phyloP scores from a whole-genome alignment of 2,797 vertebrate species.

The Vipera latastei region DNA sequence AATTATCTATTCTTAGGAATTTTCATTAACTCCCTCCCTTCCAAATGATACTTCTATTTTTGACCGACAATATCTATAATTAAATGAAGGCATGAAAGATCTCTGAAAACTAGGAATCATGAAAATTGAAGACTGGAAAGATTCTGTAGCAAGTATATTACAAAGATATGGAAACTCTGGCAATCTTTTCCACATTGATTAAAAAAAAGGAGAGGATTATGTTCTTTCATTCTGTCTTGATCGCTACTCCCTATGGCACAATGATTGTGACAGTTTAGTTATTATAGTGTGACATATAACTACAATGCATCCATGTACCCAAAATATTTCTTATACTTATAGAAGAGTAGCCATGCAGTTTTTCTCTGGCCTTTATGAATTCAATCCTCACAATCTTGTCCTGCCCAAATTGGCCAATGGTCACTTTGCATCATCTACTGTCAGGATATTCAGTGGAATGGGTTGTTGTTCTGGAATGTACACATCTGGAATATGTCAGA shows the following conservation, averaged over 20 bases:
- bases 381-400: not conserved
- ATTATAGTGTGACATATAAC: conserved; percentile 16
- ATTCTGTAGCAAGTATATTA: conserved; percentile 1
- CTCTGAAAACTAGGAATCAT: not conserved
- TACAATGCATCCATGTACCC: conserved; percentile 18
- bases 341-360: not conserved
- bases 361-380: not conserved
- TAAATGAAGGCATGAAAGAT: not conserved
- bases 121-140: not conserved
- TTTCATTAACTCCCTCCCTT: not conserved
- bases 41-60: not conserved
- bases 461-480: not conserved
- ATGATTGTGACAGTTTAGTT: not conserved
- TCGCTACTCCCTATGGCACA: conserved; percentile 13
- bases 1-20: not conserved
- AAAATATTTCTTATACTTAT: not conserved
- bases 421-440: not conserved
- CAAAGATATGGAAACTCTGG: not conserved
- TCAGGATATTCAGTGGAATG: not conserved
- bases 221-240: not conserved
- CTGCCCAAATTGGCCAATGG: not conserved
- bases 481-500: not conserved
- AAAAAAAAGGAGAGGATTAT: not conserved
- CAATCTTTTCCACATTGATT: not conserved
- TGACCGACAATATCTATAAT: not conserved